Evolutionary conservation across 2,797 vertebrate species (phyloP), one percentile per base, ranked within the genome.

Genomic region (Cichlasoma orientale): DNA sequence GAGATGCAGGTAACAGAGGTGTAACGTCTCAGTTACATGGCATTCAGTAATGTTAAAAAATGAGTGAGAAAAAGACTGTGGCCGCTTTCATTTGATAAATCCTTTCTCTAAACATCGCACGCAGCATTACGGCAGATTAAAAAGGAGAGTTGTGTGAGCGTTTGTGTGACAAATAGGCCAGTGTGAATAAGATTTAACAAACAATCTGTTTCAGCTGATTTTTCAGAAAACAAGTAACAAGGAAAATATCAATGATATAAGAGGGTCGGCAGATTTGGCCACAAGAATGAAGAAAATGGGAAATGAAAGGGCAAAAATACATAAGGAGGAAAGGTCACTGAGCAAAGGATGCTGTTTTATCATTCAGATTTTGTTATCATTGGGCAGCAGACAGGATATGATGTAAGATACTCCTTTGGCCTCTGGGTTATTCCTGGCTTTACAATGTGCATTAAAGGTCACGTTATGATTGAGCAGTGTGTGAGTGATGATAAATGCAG

Each of bases 1-100:
- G 97, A 97, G 90, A 96, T 97, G 94, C 96, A 97, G 96, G 97
- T 96, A 75, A 73, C 23, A 11, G 29, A 70, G n/a, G 18, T 5
- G 44, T 4, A 31, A 3, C 56, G 9, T n/a, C 5, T 18, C 16
- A 19, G 5, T 13, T 31, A 13, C 21, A 21, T 29, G 11, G 5
- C 1, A 38, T 16, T 31, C 1, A 56, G 25, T 19, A n/a, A n/a
- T 18, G 55, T 44, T 21, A 14, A 33, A 25, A 54, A 44, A 14
- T 38, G 3, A n/a, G 38, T 25, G 23, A 1, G 1, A 31, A 68
- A 13, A 18, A n/a, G 19, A 70, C 53, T 33, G 63, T 55, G 47
- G 56, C 29, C 52, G 21, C 29, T 78, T 81, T 82, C 29, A n/a
- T 81, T 50, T 56, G n/a, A 56, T n/a, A 77, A 82, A 75, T 72